Percentiles rank a stretch among this genome's conserved stretches.
phyloP scores from a whole-genome alignment of 2,113 vertebrate genomes.

The Mirza zaza region DNA sequence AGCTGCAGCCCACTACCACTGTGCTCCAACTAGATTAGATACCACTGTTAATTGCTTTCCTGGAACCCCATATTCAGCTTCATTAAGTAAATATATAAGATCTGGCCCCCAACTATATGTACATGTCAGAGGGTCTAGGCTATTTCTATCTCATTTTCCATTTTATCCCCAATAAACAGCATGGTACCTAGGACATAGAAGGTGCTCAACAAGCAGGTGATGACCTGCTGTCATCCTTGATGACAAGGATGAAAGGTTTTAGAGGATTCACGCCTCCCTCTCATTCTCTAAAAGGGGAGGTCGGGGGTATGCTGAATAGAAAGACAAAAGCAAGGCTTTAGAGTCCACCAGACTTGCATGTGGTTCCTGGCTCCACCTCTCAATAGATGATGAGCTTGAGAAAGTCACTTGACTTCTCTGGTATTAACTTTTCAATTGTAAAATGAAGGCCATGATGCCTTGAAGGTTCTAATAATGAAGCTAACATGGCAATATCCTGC shows the following conservation, averaged over 20 bases:
- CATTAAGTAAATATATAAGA: background rate
- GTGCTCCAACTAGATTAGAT: background rate
- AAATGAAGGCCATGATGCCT: background rate
- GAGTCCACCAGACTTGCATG: background rate
- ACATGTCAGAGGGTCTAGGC: background rate
- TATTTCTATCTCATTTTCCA: background rate
- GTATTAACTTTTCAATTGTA: background rate
- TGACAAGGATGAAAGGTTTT: background rate
- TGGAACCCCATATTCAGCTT: background rate
- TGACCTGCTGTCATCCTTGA: no score
- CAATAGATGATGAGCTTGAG: background rate
- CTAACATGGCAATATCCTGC: background rate
- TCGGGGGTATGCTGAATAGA: background rate
- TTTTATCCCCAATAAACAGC: background rate
- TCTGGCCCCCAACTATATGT: fast-evolving
- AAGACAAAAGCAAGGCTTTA: background rate
- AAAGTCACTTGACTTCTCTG: background rate
- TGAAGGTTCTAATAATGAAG: background rate
- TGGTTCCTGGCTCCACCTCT: background rate
- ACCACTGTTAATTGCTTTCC: background rate
- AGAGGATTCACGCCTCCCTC: background rate
- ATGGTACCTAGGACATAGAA: background rate
- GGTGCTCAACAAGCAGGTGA: background rate
- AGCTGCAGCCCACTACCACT: background rate
- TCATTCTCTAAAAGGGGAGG: background rate